Evolutionary conservation across 35 echinoderm and acorn worm genomes (phyloP), one percentile per base, ranked within the genome.

Genomic region (Lytechinus pictus): DNA sequence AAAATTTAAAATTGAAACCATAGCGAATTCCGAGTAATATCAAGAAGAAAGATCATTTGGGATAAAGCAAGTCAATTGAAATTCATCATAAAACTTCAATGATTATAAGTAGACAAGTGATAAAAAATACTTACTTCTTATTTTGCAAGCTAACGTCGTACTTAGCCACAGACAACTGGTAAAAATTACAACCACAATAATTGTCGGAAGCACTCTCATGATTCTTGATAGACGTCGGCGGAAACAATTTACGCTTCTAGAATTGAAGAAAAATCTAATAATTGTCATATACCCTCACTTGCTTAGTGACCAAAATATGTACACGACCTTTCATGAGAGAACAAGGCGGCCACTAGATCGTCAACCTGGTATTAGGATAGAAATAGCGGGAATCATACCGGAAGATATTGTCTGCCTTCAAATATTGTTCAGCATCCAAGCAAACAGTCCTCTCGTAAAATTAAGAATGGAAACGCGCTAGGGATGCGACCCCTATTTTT

Each of bases 151-250:
- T 5, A 90, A 44, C 14, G 88, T 10, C 4, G 88, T 52, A 90
- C 52, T 33, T 54, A 27, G 88, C 88, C 88, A 90, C 52, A 90
- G 28, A 44, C 88, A 90, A 54, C 88, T 90, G 88, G 66, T 79
- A 79, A 16, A 16, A 79, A 90, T 13, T 52, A 33, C 29, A 16
- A 54, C 88, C 29, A 90, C 29, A 54, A 90, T 10, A 21, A 90
- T 52, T 44, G 52, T 52, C 28, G 88, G 88, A 90, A 90, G 88
- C 88, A 54, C 88, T 90, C 11, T 54, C 88, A 90, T 90, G 88
- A 10, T 90, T 90, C 27, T 54, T 79, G 16, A 79, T 16, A 24
- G 21, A 79, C 19, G 66, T 79, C 66, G 66, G 8, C 12, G 66
- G 66, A 79, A 79, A 79, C 66, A 79, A 24, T 79, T 79, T 24